Evolutionary conservation across 2,888 invertebrate species (phyloP).

Genomic region (Microctonus brassicae): DNA sequence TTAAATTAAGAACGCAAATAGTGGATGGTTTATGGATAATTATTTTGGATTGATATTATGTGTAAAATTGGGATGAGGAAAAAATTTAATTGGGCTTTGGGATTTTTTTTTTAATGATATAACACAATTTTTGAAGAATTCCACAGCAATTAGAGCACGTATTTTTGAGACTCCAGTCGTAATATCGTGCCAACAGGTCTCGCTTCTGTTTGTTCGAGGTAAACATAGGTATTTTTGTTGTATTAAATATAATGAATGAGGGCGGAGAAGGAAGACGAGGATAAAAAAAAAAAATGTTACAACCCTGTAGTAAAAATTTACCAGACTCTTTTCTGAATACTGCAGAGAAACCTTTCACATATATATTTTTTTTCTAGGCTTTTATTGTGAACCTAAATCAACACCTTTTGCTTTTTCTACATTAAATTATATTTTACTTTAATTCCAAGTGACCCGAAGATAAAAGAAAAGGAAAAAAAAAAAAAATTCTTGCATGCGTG

Average conservation of each 20-base stretch:
- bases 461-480: neutral
- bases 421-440: neutral
- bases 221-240: conserved; percentile 49
- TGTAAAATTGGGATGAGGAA: no score
- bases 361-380: conserved; percentile 9
- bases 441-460: no score
- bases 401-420: conserved; percentile 48
- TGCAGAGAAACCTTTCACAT: neutral
- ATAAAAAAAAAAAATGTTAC: conserved; percentile 9
- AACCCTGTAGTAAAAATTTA: neutral
- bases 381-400: conserved; percentile 47
- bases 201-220: conserved; percentile 51
- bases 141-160: conserved; percentile 29
- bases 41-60: no score
- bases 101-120: neutral
- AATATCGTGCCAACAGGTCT: neutral
- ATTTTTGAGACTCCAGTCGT: neutral
- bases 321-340: neutral
- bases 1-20: no score
- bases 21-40: no score
- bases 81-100: no score
- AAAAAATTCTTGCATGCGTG: neutral
- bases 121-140: neutral
- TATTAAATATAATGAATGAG: conserved; percentile 32
- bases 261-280: conserved; percentile 13